Evolutionary conservation across 2,888 invertebrate genomes (phyloP), one percentile per base, ranked within the genome.

Genomic region (Drosophila meridiana): DNA sequence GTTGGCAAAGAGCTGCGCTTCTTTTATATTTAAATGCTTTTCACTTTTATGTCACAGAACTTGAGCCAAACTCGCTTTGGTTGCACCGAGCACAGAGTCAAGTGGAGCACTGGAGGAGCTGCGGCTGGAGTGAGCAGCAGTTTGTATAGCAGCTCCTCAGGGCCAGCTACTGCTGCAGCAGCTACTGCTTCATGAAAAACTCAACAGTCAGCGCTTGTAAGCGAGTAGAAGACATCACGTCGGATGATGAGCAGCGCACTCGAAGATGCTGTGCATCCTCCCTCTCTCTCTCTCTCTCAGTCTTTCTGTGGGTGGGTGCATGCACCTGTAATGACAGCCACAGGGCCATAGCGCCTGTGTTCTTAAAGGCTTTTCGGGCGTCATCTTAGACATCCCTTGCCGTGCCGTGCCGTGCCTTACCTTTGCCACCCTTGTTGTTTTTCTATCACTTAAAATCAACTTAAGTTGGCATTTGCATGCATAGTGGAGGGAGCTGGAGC

Each of bases 381-480:
- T 60, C 74, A 74, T 78, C 75, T 79, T 71, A 74, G 76, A 69
- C 67, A n/a, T 65, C 57, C 28, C 36, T 26, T 36, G 6, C 32
- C n/a, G 1, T 34, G 11, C 36, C n/a, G 11, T n/a, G n/a, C 50
- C 8, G 3, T 52, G 32, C 53, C 38, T n/a, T 13, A 9, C 8
- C 53, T 47, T 52, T 50, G 28, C 30, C 43, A 47, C 20, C 57
- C 74, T 71, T 82, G 71, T 80, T 84, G 76, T 83, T 85, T 90
- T 89, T 86, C 82, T 89, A 90, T 89, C 90, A 91, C 91, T 90
- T 90, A 87, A 91, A 89, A 90, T 88, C 87, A 91, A 91, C 91
- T 91, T 91, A 91, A 90, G 90, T 86, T 91, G 90, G 90, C 92
- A 91, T 91, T 91, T 91, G 90, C 91, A 90, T 91, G 71, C 78